Evolutionary conservation across 2,797 vertebrate species (phyloP), one percentile per base, ranked within the genome.

Genomic region (Malacoraja senta): DNA sequence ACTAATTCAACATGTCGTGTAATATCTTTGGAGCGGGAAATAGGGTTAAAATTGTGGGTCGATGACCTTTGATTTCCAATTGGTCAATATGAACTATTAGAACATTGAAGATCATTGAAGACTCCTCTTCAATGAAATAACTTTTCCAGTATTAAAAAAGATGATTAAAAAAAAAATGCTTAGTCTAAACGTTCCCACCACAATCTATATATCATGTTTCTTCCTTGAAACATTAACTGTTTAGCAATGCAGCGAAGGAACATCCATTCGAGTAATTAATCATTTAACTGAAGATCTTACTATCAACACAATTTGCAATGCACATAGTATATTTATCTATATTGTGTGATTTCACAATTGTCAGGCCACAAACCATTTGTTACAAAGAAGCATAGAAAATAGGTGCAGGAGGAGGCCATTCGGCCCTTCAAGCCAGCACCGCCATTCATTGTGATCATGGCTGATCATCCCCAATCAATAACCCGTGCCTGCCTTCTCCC

Each of bases 281-380:
- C 44, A 15, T 8, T 88, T 68, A 32, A 35, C 17, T 68, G 21
- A 32, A 84, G 35, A 68, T 74, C 38, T 29, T 53, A 72, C 58
- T 92, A 7, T 74, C 90, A 74, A 58, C 90, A 76, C 71, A 92
- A 72, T 76, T 76, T 92, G 13, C 53, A 84, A 58, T 58, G 71
- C 71, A 72, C 71, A 72, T 72, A 44, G n/a, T 74, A 72, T 92
- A 76, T 92, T 76, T 44, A 44, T 44, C 44, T 44, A 44, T 44
- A 44, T 44, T 44, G 44, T 35, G 38, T 53, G 44, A 91, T 91
- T 91, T 91, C 71, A 72, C 38, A n/a, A 72, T 91, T 92, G 44
- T 92, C 71, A 76, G 53, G 44, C 90, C 24, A 72, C 68, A 72
- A 72, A 72, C 35, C 24, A 26, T 72, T n/a, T 76, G 38, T 38